phyloP scores from a whole-genome alignment of 1,140 invertebrate genomes.

The Drosophila biarmipes region DNA sequence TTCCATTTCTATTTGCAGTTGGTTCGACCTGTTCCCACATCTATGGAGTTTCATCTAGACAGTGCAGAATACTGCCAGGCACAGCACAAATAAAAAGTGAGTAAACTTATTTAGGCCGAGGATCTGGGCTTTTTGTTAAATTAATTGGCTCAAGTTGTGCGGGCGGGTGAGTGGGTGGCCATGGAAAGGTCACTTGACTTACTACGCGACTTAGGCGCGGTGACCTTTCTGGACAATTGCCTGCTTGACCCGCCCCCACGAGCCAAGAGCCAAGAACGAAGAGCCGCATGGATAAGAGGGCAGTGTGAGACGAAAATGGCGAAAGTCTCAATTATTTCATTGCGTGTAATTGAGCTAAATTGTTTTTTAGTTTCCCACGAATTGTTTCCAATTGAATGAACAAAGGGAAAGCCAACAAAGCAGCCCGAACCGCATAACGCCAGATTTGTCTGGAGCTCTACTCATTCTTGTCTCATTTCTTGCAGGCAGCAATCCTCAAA shows the following conservation, averaged over 20 bases:
- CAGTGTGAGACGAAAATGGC: conserved; percentile 23
- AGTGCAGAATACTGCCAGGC: conserved; percentile 98
- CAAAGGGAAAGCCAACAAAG: conserved; percentile 16
- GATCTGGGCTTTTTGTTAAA: conserved; percentile 5
- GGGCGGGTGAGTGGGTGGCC: not conserved
- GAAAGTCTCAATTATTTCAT: conserved; percentile 51
- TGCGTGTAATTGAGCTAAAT: conserved; percentile 64
- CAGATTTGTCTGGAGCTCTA: conserved; percentile 11
- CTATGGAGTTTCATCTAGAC: conserved; percentile 98
- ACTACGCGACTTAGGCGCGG: conserved; percentile 8
- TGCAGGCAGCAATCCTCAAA: conserved; percentile 59
- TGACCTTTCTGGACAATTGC: conserved; percentile 32
- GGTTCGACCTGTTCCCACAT: conserved; percentile 89
- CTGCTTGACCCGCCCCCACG: conserved; percentile 2
- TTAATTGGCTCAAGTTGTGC: conserved; percentile 36
- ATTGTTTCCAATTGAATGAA: conserved; percentile 51
- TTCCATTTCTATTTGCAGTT: conserved; percentile 60
- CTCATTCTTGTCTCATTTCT: conserved; percentile 3
- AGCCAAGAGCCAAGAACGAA: not conserved
- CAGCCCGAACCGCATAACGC: conserved; percentile 8
- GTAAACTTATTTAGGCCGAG: conserved; percentile 6
- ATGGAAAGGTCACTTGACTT: conserved; percentile 38
- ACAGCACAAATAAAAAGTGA: conserved; percentile 95
- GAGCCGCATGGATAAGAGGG: conserved; percentile 6
- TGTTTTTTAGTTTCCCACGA: conserved; percentile 32